Evolutionary conservation across 2,113 vertebrate species (phyloP).

Genomic region (Acinonyx jubatus): DNA sequence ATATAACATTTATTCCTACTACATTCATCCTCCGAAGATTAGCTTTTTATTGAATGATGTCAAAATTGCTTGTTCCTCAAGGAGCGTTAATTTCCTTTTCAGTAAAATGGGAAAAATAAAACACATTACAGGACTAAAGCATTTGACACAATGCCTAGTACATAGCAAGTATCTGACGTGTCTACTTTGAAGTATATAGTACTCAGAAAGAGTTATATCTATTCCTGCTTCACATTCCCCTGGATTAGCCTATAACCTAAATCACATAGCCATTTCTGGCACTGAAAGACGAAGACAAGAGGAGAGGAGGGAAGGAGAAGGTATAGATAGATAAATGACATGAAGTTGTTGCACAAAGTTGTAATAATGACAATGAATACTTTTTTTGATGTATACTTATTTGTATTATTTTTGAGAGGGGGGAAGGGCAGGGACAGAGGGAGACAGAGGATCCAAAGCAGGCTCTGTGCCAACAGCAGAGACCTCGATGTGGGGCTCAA

Average conservation of each 20-base stretch:
- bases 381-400: neutral
- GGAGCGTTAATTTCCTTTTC: neutral
- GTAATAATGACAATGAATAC: neutral
- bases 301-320: no score
- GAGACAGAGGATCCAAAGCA: no score
- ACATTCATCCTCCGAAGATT: slow-evolving; percentile 16
- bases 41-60: neutral
- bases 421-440: no score
- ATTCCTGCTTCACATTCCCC: neutral
- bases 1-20: neutral
- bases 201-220: neutral
- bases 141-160: neutral
- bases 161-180: neutral
- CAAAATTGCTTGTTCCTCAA: neutral
- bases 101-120: neutral
- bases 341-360: neutral
- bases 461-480: no score
- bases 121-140: neutral
- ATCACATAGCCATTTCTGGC: neutral
- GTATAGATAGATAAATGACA: neutral
- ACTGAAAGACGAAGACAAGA: neutral
- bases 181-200: slow-evolving; percentile 5
- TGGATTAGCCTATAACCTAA: neutral
- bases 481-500: no score
- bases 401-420: no score